Conservation (phyloP, 2,888 invertebrate genomes). For the Mystacides longicornis region DNA sequence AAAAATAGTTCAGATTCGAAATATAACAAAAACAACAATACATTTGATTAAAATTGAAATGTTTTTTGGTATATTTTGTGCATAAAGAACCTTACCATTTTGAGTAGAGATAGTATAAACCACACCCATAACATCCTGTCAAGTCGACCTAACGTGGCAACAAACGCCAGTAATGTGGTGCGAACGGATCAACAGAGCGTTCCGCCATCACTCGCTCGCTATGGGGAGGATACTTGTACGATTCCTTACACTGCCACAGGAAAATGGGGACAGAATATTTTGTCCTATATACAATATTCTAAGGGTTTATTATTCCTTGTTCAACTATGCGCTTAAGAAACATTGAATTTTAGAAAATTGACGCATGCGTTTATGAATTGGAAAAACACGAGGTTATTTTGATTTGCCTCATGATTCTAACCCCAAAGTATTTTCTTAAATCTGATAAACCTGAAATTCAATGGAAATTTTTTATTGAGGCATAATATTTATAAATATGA, state of each 20-base stretch:
- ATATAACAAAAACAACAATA: too few species aligned
- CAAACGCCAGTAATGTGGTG: neutral
- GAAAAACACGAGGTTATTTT: neutral
- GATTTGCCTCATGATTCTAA: neutral
- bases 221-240: neutral
- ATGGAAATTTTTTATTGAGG: too few species aligned
- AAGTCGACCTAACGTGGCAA: neutral
- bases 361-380: constrained; percentile 1
- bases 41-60: too few species aligned
- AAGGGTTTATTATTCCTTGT: neutral
- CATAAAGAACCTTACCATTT: neutral
- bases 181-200: neutral
- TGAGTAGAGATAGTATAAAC: neutral
- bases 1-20: too few species aligned
- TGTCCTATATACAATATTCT: neutral
- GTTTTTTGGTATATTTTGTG: neutral
- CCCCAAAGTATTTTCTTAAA: neutral
- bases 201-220: neutral
- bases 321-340: neutral
- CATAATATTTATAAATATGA: too few species aligned
- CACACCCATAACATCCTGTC: neutral
- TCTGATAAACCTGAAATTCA: too few species aligned
- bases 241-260: neutral
- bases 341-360: neutral
- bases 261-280: neutral